phyloP scores from a whole-genome alignment of 2,888 invertebrate genomes.

The Microplitis manilae region DNA sequence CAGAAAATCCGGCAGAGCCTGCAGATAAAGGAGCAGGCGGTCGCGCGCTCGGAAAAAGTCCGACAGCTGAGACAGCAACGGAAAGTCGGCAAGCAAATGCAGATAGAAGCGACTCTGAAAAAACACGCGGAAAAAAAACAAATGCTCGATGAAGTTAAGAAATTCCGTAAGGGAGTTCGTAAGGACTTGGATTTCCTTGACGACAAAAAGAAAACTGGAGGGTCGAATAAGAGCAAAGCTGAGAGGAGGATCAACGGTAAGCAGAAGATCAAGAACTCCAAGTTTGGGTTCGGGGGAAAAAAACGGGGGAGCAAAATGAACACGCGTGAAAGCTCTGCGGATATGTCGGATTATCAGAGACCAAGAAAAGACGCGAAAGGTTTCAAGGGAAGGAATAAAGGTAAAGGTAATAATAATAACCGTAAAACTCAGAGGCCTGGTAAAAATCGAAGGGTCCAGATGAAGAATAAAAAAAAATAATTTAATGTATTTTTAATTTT shows the following conservation, averaged over 20 bases:
- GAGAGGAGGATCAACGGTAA: slow-evolving; percentile 71
- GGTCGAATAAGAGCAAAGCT: slow-evolving; percentile 62
- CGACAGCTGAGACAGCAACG: slow-evolving; percentile 90
- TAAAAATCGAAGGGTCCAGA: slow-evolving; percentile 72
- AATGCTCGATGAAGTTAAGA: slow-evolving; percentile 93
- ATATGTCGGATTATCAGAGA: slow-evolving; percentile 75
- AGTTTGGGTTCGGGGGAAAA: slow-evolving; percentile 96
- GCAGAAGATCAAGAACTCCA: slow-evolving; percentile 83
- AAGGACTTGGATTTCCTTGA: slow-evolving; percentile 87
- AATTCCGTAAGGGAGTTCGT: slow-evolving; percentile 89
- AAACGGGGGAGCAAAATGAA: slow-evolving; percentile 92
- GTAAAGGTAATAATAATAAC: slow-evolving; percentile 48
- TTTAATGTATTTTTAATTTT: slow-evolving; percentile 5
- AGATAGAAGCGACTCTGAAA: slow-evolving; percentile 86
- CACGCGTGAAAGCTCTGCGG: slow-evolving; percentile 84
- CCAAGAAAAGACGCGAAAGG: slow-evolving; percentile 58
- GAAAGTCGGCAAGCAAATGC: slow-evolving; percentile 93
- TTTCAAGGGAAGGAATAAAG: slow-evolving; percentile 36
- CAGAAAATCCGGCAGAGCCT: slow-evolving; percentile 90
- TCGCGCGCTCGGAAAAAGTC: slow-evolving; percentile 91
- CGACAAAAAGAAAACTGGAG: slow-evolving; percentile 72
- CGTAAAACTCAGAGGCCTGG: slow-evolving; percentile 67
- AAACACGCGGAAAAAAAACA: slow-evolving; percentile 93
- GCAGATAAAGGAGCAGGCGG: slow-evolving; percentile 86
- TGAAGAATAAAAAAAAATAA: slow-evolving; percentile 69